Conservation (phyloP, 2,113 vertebrate species). For the Danio rerio region GRCz12tu NC_133196.1:49131001-49131500, state of each 20-base stretch:
- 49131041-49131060: too few species aligned
- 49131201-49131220: too few species aligned
- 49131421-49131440: background rate
- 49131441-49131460: background rate
- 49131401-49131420: background rate
- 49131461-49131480: background rate
- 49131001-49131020: too few species aligned
- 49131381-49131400: background rate
- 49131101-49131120: background rate
- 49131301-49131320: too few species aligned
- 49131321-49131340: conserved; percentile 4
- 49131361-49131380: conserved; percentile 21
- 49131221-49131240: conserved; percentile 46
- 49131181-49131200: conserved; percentile 48
- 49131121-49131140: conserved; percentile 23
- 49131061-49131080: too few species aligned
- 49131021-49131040: too few species aligned
- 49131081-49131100: background rate
- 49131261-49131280: background rate
- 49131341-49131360: conserved; percentile 10
- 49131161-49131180: conserved; percentile 63
- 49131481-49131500: background rate
- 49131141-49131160: background rate
- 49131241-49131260: conserved; percentile 13
- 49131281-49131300: background rate